Evolutionary conservation across 2,113 vertebrate genomes (phyloP).

Genomic region (Solea solea): DNA sequence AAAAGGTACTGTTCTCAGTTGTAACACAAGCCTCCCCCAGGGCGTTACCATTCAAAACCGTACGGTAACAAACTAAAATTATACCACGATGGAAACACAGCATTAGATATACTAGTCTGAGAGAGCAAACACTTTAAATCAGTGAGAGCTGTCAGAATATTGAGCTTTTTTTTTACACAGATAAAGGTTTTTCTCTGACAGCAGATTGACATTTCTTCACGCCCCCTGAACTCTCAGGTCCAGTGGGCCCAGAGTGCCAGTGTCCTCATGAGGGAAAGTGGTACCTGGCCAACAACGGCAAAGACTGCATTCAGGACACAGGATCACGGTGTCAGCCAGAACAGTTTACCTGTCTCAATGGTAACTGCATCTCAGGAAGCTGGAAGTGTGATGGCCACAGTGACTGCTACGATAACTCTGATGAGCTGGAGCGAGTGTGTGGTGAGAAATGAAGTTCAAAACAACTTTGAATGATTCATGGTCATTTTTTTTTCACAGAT

Average conservation of each 20-base stretch:
- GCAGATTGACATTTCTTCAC: neutral
- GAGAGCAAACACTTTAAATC: no score
- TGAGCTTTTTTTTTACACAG: no score
- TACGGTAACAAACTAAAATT: no score
- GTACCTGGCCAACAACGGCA: constrained; percentile 92
- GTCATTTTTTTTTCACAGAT: no score
- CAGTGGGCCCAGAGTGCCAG: constrained; percentile 91
- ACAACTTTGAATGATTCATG: neutral
- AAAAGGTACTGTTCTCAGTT: no score
- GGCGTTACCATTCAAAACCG: no score
- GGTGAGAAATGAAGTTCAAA: constrained; percentile 80
- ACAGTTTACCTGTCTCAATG: constrained; percentile 91
- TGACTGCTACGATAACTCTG: constrained; percentile 88
- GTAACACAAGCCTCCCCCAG: no score
- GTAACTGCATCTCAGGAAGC: constrained; percentile 81
- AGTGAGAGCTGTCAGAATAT: no score
- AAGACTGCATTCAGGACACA: constrained; percentile 88
- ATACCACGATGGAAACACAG: no score
- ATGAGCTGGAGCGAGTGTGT: constrained; percentile 91
- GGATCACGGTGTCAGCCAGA: constrained; percentile 83
- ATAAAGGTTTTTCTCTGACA: no score
- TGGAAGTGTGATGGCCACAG: constrained; percentile 89
- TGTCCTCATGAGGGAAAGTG: constrained; percentile 89
- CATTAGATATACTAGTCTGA: no score
- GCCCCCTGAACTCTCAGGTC: constrained; percentile 78